These are phyloP conservation scores for Tapirus indicus DNA, from an alignment of 2,797 vertebrate species.

Conservation along the genomic window DNA sequence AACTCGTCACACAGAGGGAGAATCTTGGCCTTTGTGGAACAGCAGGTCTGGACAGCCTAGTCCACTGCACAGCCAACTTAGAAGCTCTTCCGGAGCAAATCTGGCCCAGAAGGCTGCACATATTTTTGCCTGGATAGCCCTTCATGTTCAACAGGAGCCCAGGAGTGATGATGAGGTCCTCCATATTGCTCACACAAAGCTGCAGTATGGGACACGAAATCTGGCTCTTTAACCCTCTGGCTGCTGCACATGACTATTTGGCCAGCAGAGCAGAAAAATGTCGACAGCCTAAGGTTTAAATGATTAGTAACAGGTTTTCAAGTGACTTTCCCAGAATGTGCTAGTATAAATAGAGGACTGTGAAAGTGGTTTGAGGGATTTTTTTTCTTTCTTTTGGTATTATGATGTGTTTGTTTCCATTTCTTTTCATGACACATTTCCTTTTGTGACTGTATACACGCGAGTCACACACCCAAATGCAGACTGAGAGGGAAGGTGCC, in stretches of 20 bases:
- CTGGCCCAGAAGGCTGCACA: constrained; percentile 81
- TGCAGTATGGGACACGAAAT: constrained; percentile 68
- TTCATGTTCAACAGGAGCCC: constrained; percentile 55
- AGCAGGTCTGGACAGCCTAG: constrained; percentile 75
- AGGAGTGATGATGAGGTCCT: constrained; percentile 10
- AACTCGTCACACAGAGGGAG: neutral
- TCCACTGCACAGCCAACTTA: constrained; percentile 64
- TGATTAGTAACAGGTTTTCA: constrained; percentile 65
- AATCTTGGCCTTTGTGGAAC: constrained; percentile 69
- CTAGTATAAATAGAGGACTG: constrained; percentile 80
- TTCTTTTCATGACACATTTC: constrained; percentile 77
- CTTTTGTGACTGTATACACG: constrained; percentile 51
- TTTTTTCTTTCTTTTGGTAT: constrained; percentile 79
- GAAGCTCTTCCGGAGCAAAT: constrained; percentile 74
- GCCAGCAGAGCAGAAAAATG: constrained; percentile 70
- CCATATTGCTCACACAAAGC: constrained; percentile 51
- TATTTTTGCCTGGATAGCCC: constrained; percentile 81
- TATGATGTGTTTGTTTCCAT: constrained; percentile 83
- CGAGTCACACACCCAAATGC: constrained; percentile 47
- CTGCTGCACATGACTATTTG: constrained; percentile 80
- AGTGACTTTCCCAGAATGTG: constrained; percentile 78
- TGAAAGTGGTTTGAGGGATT: constrained; percentile 71
- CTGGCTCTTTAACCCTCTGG: constrained; percentile 82
- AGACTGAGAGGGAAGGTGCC: neutral
- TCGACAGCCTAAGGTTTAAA: constrained; percentile 61